A percentile compares a stretch with the other conserved stretches of the same genome.
These are phyloP conservation scores for Daboia siamensis DNA, from an alignment of 2,113 vertebrate species.

Conservation along the genomic window DNA sequence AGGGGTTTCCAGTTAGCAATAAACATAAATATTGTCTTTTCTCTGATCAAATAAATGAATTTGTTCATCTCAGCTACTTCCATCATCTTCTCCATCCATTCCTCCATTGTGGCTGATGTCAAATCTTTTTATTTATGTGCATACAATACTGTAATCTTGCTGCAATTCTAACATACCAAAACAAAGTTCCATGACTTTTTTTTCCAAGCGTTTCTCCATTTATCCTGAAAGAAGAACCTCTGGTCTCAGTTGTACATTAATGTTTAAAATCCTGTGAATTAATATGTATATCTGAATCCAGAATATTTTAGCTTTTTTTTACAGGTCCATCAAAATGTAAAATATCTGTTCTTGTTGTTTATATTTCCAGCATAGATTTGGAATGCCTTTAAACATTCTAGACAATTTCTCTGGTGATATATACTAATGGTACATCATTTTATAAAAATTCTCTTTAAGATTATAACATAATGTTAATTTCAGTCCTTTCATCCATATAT, in stretches of 20 bases:
- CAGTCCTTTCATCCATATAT: background rate
- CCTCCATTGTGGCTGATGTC: background rate
- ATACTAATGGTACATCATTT: background rate
- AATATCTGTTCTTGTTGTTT: too few species aligned
- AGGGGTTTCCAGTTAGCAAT: background rate
- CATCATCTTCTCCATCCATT: background rate
- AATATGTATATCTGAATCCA: too few species aligned
- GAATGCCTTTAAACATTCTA: background rate
- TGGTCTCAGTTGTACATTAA: too few species aligned
- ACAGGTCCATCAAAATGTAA: too few species aligned
- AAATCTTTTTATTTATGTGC: background rate
- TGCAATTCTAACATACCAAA: too few species aligned
- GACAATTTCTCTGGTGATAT: background rate
- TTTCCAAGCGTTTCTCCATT: too few species aligned
- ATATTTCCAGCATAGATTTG: background rate
- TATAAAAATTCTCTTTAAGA: background rate
- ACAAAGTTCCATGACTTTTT: too few species aligned
- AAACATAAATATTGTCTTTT: background rate
- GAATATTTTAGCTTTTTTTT: too few species aligned
- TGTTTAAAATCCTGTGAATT: too few species aligned
- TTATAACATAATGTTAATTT: background rate
- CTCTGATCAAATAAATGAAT: background rate
- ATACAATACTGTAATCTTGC: too few species aligned
- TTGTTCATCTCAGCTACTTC: background rate
- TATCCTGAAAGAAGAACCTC: too few species aligned